Conservation (phyloP, 2,113 vertebrate species). For the Microcebus tavaratra region DNA sequence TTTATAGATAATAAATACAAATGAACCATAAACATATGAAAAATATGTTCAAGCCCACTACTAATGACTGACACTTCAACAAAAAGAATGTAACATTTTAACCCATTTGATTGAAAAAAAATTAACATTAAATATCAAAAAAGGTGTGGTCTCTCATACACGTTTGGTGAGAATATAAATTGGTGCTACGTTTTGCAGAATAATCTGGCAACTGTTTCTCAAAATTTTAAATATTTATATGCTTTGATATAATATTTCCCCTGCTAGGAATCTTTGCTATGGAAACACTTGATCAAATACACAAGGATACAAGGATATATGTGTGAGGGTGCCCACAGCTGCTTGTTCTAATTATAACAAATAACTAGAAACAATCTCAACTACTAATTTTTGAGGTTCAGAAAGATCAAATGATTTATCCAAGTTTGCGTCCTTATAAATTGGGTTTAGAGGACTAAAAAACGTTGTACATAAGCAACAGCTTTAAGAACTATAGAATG, state of each 20-base stretch:
- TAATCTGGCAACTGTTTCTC: neutral
- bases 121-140: conserved; percentile 8
- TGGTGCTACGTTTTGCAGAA: neutral
- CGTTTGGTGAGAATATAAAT: neutral
- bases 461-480: neutral
- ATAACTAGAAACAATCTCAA: neutral
- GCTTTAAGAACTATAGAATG: neutral
- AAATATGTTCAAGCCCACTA: neutral
- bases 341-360: neutral
- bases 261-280: neutral
- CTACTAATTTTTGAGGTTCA: neutral
- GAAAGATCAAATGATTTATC: neutral
- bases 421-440: neutral
- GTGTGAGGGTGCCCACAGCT: neutral
- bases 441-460: neutral
- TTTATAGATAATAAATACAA: conserved; percentile 18
- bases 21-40: neutral
- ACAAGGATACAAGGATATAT: neutral
- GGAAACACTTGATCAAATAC: neutral
- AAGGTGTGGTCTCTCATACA: neutral
- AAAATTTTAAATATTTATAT: neutral
- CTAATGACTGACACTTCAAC: neutral
- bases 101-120: neutral
- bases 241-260: neutral
- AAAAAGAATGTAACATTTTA: neutral